phyloP scores from a whole-genome alignment of 1,140 invertebrate species.

The Halesus radiatus region DNA sequence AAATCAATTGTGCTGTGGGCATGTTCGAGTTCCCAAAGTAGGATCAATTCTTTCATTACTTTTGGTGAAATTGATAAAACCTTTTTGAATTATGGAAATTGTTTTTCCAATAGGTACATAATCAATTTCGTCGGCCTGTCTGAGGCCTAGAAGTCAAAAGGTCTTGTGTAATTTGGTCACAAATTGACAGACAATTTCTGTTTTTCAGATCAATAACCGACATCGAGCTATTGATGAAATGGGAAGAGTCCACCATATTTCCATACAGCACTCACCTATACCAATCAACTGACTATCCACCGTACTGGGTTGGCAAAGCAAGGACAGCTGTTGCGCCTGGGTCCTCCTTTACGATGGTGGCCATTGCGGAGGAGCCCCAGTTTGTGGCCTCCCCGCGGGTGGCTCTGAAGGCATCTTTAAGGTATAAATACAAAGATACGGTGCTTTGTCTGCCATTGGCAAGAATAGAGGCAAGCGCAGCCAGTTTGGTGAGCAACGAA shows the following conservation, averaged over 20 bases:
- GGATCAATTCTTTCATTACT: no score
- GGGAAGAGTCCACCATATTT: slow-evolving; percentile 7
- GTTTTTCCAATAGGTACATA: no score
- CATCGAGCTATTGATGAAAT: slow-evolving; percentile 42
- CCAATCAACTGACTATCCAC: background rate
- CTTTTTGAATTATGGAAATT: no score
- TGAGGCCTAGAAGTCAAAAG: no score
- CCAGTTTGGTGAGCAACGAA: slow-evolving; percentile 24
- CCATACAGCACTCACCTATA: slow-evolving; percentile 23
- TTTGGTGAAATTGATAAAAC: no score
- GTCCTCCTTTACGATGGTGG: slow-evolving; percentile 12
- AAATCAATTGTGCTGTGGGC: no score
- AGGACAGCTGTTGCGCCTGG: slow-evolving; percentile 9
- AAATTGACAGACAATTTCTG: no score
- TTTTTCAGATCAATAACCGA: slow-evolving; percentile 44
- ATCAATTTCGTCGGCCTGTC: no score
- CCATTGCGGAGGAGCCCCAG: slow-evolving; percentile 9
- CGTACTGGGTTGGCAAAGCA: slow-evolving; percentile 33
- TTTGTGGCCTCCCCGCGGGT: slow-evolving; percentile 16
- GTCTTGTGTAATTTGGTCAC: no score
- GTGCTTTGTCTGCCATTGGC: slow-evolving; percentile 18
- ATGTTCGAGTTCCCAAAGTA: no score
- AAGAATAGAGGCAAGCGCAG: slow-evolving; percentile 21
- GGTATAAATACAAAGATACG: slow-evolving; percentile 27
- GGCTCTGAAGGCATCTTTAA: slow-evolving; percentile 15